Percentiles rank a stretch among this genome's conserved stretches.
Conservation (phyloP, 2,113 vertebrate species). For the Petromus typicus region DNA sequence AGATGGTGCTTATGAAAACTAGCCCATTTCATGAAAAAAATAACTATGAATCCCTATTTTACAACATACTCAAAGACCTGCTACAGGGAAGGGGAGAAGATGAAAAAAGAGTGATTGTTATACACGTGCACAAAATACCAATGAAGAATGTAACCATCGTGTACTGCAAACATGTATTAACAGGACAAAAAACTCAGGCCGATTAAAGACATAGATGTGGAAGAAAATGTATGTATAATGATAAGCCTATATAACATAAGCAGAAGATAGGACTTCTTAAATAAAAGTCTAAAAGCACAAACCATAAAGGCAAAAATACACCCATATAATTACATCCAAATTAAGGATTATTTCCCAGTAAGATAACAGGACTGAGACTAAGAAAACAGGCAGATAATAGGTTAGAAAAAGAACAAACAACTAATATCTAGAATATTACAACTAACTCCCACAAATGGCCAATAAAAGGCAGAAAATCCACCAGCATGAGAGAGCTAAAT, state of each 20-base stretch:
- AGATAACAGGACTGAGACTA: not conserved
- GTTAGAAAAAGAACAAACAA: not conserved
- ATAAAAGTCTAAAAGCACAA: slow-evolving; percentile 8
- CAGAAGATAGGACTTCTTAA: slow-evolving; percentile 3
- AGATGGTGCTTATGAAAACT: not conserved
- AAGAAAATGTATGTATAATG: not conserved
- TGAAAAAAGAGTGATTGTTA: not conserved
- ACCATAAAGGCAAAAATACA: not conserved
- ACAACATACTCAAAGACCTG: not conserved
- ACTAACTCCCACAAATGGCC: not conserved
- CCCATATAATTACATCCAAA: not conserved
- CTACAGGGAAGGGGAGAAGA: not conserved
- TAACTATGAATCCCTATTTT: not conserved
- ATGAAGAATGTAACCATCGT: not conserved
- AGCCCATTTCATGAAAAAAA: not conserved
- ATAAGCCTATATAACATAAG: not conserved
- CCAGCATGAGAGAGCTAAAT: not conserved
- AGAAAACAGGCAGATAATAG: slow-evolving; percentile 14
- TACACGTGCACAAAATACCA: not conserved
- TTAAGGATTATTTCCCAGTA: not conserved
- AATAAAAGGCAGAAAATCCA: not conserved
- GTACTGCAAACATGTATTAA: not conserved
- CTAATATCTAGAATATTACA: not conserved
- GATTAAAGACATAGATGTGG: not conserved
- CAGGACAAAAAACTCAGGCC: not conserved